Evolutionary conservation across 2,797 vertebrate genomes (phyloP).

Genomic region (Novumbra hubbsi): DNA sequence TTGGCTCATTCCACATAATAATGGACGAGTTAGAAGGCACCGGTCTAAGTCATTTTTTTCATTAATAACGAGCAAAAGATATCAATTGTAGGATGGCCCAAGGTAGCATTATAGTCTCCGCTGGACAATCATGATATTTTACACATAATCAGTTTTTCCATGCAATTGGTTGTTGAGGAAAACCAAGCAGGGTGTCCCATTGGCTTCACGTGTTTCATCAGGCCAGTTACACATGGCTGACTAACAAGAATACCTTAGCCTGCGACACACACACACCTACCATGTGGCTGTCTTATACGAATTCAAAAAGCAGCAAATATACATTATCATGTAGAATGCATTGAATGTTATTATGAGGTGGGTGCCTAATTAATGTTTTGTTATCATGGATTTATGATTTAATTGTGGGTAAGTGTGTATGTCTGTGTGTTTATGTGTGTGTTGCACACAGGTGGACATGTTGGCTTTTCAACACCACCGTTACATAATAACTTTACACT

Average conservation of each 20-base stretch:
- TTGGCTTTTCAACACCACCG: neutral
- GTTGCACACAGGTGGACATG: neutral
- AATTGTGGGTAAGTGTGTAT: neutral
- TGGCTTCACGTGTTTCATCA: neutral
- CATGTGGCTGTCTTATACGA: neutral
- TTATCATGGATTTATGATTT: neutral
- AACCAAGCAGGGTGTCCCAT: neutral
- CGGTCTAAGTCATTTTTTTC: no score
- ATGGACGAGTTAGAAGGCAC: no score
- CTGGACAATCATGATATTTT: no score
- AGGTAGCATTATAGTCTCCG: no score
- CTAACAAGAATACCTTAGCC: neutral
- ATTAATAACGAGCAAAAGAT: no score
- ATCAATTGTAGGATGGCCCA: no score
- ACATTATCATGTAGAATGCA: neutral
- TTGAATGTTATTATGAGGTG: neutral
- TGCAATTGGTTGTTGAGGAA: neutral
- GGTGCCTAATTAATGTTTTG: neutral
- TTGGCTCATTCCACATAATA: no score
- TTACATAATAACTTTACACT: conserved; percentile 1
- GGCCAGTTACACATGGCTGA: neutral
- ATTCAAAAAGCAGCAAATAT: neutral
- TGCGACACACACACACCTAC: neutral
- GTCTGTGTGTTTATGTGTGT: neutral
- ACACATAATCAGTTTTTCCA: no score